phyloP scores from a whole-genome alignment of 1,140 invertebrate species.

The Pissodes strobi region DNA sequence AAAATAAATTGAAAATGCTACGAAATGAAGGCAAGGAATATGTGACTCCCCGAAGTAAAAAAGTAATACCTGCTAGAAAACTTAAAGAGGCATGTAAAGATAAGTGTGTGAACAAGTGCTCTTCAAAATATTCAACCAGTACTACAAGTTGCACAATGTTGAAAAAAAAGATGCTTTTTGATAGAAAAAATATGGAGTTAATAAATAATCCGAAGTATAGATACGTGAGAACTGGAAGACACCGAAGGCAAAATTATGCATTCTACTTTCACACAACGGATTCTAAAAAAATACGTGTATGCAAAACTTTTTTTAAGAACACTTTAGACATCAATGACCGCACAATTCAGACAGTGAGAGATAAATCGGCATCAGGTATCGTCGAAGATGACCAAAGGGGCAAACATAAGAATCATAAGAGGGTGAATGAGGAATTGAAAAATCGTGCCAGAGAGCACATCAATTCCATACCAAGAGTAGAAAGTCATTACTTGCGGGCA shows the following conservation, averaged over 20 bases:
- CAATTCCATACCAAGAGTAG: background rate
- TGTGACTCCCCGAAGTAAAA: too few species aligned
- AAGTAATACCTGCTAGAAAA: too few species aligned
- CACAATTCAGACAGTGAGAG: background rate
- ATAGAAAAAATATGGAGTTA: too few species aligned
- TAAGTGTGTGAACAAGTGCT: too few species aligned
- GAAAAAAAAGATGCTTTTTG: too few species aligned
- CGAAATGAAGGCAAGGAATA: too few species aligned
- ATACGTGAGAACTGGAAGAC: background rate
- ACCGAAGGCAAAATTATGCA: background rate
- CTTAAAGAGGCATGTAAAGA: too few species aligned
- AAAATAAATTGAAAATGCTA: too few species aligned
- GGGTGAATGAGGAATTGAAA: background rate
- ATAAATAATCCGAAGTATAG: background rate
- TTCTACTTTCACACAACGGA: background rate
- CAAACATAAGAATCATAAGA: background rate
- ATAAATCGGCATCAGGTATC: background rate
- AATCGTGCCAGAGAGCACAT: background rate
- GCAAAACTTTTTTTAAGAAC: background rate
- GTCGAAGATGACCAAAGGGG: background rate
- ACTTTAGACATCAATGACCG: conserved; percentile 11
- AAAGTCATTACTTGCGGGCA: background rate
- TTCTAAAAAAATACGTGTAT: background rate
- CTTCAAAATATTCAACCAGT: too few species aligned
- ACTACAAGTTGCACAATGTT: too few species aligned